A percentile compares a stretch with the other conserved stretches of the same genome.
Conservation (phyloP, 2,797 vertebrate species). For the Prionace glauca region DNA sequence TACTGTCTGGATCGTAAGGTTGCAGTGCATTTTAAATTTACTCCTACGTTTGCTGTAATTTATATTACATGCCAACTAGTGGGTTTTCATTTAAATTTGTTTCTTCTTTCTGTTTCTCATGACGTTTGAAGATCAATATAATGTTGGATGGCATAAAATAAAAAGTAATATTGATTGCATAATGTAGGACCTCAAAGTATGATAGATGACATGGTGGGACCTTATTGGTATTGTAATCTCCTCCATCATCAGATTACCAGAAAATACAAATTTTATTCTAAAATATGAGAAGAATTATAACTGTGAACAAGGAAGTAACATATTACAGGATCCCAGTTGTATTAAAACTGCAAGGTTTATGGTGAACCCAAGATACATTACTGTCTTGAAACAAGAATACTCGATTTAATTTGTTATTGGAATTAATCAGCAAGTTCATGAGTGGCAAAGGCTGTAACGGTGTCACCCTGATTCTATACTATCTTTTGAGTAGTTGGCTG, state of each 20-base stretch:
- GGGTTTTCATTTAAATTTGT: neutral
- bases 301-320: neutral
- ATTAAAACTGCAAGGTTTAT: neutral
- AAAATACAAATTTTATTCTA: neutral
- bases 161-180: neutral
- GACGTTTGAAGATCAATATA: neutral
- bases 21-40: neutral
- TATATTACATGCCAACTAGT: neutral
- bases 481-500: neutral
- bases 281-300: neutral
- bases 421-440: neutral
- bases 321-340: neutral
- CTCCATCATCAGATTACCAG: neutral
- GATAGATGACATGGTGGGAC: neutral
- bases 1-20: neutral
- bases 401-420: neutral
- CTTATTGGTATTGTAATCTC: neutral
- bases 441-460: neutral
- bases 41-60: neutral
- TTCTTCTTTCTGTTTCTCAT: neutral
- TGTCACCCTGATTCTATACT: neutral
- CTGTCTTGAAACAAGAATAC: neutral
- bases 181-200: neutral
- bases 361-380: neutral
- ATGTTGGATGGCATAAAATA: too few relatives aligned